Percentiles rank a stretch among this genome's conserved stretches.
phyloP scores from a whole-genome alignment of 1,140 invertebrate species.

The Oncopeltus fasciatus region DNA sequence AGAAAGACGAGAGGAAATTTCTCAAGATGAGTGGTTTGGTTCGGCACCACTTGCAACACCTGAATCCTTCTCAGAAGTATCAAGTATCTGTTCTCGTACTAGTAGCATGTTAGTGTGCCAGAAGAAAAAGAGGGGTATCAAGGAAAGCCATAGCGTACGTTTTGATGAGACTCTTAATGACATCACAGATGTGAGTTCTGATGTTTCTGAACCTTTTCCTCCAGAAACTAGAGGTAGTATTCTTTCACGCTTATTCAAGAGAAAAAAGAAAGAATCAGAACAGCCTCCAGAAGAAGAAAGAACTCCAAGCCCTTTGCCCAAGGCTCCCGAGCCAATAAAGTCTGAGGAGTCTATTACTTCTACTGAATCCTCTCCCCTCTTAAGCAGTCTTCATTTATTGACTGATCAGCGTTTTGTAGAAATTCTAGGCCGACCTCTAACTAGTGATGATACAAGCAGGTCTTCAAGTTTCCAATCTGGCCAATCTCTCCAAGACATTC shows the following conservation, averaged over 20 bases:
- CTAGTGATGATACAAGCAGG: slow-evolving; percentile 14
- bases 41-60: slow-evolving; percentile 69
- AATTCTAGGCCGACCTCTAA: slow-evolving; percentile 16
- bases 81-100: slow-evolving; percentile 39
- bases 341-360: slow-evolving; percentile 14
- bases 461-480: slow-evolving; percentile 21
- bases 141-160: slow-evolving; percentile 15
- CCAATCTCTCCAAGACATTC: slow-evolving; percentile 3
- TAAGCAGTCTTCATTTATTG: slow-evolving; percentile 23
- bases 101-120: background rate
- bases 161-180: slow-evolving; percentile 15
- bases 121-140: background rate
- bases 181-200: background rate
- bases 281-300: background rate
- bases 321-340: background rate
- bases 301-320: background rate
- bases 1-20: slow-evolving; percentile 31
- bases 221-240: background rate
- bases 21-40: slow-evolving; percentile 47
- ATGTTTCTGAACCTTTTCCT: background rate
- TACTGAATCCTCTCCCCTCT: slow-evolving; percentile 19
- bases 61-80: slow-evolving; percentile 68
- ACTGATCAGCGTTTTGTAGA: slow-evolving; percentile 20
- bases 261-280: slow-evolving; percentile 4
- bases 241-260: slow-evolving; percentile 3